These are phyloP conservation scores for Macrobrachium rosenbergii DNA, from an alignment of 1,140 invertebrate genomes.

Conservation along the genomic window DNA sequence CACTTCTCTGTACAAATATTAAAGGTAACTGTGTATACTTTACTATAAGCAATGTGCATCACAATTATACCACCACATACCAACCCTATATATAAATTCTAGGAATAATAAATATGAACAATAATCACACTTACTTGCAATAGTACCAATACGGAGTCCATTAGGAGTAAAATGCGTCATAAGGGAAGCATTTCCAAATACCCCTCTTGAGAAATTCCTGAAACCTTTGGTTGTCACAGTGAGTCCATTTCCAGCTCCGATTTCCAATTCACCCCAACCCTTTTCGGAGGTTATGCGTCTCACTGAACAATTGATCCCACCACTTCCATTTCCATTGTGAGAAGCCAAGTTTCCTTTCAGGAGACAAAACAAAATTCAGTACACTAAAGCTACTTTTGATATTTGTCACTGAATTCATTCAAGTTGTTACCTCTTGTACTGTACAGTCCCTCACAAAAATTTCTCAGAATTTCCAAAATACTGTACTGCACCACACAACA, in stretches of 20 bases:
- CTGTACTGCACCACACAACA: too few species aligned
- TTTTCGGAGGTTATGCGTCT: slow-evolving; percentile 83
- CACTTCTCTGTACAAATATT: too few species aligned
- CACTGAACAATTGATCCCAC: slow-evolving; percentile 81
- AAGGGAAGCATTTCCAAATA: slow-evolving; percentile 55
- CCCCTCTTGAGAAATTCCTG: slow-evolving; percentile 57
- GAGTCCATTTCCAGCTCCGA: slow-evolving; percentile 68
- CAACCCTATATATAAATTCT: too few species aligned
- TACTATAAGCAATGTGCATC: not conserved
- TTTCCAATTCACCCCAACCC: slow-evolving; percentile 86
- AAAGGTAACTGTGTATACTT: too few species aligned
- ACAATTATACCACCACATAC: not conserved
- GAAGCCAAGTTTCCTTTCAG: slow-evolving; percentile 78
- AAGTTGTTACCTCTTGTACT: too few species aligned
- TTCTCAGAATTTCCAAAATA: too few species aligned
- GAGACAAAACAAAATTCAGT: not conserved
- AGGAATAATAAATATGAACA: not conserved
- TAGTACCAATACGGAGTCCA: slow-evolving; percentile 51
- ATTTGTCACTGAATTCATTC: not conserved
- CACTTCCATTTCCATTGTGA: slow-evolving; percentile 87
- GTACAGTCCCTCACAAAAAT: too few species aligned
- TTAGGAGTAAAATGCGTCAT: slow-evolving; percentile 53
- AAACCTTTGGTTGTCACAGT: slow-evolving; percentile 53
- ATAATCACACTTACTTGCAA: slow-evolving; percentile 60
- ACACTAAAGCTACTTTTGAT: not conserved